Percentiles rank a stretch among this genome's conserved stretches.
phyloP scores from a whole-genome alignment of 2,113 vertebrate species.

The Gopherus flavomarginatus region DNA sequence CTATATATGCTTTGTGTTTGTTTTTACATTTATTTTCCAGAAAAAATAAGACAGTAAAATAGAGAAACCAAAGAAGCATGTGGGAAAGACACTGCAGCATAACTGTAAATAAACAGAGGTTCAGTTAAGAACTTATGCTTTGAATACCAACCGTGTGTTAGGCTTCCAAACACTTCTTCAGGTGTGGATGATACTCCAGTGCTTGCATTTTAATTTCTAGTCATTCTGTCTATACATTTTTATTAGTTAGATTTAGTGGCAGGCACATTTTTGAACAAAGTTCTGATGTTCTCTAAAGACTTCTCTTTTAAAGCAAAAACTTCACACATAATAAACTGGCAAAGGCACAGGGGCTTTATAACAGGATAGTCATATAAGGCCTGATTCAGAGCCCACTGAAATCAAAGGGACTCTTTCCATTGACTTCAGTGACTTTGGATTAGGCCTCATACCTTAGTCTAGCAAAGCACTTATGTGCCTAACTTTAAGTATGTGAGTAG shows the following conservation, averaged over 20 bases:
- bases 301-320: not conserved
- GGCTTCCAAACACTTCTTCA: not conserved
- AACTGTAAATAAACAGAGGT: not conserved
- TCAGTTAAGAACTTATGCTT: not conserved
- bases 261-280: not conserved
- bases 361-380: not conserved
- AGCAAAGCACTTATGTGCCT: not conserved
- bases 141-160: not conserved
- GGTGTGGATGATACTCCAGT: not conserved
- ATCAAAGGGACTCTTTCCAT: too few relatives aligned
- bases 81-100: not conserved
- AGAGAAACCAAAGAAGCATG: not conserved
- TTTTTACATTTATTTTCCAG: conserved; percentile 16
- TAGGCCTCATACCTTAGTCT: not conserved
- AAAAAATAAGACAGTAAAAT: not conserved
- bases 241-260: not conserved
- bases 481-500: not conserved
- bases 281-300: not conserved
- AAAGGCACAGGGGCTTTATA: too few relatives aligned
- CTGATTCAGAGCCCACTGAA: too few relatives aligned
- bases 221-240: not conserved
- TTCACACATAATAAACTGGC: too few relatives aligned
- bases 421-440: too few relatives aligned
- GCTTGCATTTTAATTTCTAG: not conserved
- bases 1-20: not conserved